phyloP scores from a whole-genome alignment of 2,888 invertebrate genomes.

The Andrena camellia region DNA sequence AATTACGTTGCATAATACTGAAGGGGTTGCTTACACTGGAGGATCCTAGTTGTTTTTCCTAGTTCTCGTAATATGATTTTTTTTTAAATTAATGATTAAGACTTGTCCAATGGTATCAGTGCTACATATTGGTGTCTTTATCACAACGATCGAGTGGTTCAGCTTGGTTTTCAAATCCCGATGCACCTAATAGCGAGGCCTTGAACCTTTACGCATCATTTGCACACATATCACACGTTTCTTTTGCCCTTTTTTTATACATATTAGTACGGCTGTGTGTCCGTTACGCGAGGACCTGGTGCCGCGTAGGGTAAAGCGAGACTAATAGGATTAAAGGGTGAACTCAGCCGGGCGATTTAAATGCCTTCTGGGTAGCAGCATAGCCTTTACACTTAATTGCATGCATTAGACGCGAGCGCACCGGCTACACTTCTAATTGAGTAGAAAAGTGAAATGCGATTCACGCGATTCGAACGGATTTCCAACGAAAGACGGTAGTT shows the following conservation, averaged over 20 bases:
- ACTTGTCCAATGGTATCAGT: neutral
- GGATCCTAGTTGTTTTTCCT: too few species aligned
- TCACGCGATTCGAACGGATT: conserved; percentile 36
- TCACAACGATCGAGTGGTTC: neutral
- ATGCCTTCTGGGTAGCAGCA: conserved; percentile 64
- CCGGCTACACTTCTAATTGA: conserved; percentile 49
- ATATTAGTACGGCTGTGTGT: conserved; percentile 15
- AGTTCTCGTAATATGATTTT: too few species aligned
- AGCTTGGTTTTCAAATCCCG: neutral
- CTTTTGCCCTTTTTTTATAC: conserved; percentile 19
- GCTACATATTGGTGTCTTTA: neutral
- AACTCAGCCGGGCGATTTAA: conserved; percentile 66
- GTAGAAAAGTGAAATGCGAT: conserved; percentile 49
- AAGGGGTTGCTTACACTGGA: too few species aligned
- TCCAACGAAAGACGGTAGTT: neutral
- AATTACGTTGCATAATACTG: too few species aligned
- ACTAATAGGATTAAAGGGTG: conserved; percentile 72
- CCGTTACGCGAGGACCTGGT: conserved; percentile 14
- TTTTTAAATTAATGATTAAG: too few species aligned
- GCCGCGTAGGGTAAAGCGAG: conserved; percentile 43
- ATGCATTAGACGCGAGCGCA: conserved; percentile 48
- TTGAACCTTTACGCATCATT: conserved; percentile 33
- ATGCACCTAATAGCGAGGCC: conserved; percentile 8
- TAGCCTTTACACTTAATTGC: conserved; percentile 66
- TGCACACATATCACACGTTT: conserved; percentile 7